Evolutionary conservation across 37 sponge, comb jelly and placozoan species (phyloP).

Genomic region (Ianthella basta): DNA sequence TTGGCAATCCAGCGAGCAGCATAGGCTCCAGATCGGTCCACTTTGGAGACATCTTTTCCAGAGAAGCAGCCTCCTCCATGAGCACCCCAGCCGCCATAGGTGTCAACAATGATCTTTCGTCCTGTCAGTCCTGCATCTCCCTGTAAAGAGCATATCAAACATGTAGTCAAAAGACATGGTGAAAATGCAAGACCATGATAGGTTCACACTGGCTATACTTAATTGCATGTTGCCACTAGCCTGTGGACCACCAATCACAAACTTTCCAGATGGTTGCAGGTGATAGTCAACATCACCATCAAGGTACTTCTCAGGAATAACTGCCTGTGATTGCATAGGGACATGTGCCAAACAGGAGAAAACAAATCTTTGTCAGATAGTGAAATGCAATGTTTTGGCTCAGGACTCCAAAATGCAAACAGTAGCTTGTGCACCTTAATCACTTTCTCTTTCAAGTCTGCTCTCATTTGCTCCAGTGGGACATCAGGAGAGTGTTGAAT

Average conservation of each 20-base stretch:
- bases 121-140: slow-evolving; percentile 99
- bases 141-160: slow-evolving; percentile 20
- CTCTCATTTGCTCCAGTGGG: slow-evolving; percentile 68
- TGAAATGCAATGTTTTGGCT: neutral
- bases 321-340: slow-evolving; percentile 43
- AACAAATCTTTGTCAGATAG: neutral
- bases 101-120: slow-evolving; percentile 98
- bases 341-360: neutral
- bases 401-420: neutral
- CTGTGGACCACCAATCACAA: slow-evolving; percentile 94
- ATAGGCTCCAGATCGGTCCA: slow-evolving; percentile 94
- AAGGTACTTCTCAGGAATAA: slow-evolving; percentile 83
- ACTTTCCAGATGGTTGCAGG: slow-evolving; percentile 91
- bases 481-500: slow-evolving; percentile 77
- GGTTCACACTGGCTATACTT: no score
- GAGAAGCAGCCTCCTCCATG: slow-evolving; percentile 99
- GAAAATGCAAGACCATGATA: no score
- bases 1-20: slow-evolving; percentile 98
- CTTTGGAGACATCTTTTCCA: slow-evolving; percentile 95
- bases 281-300: slow-evolving; percentile 89
- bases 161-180: no score
- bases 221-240: slow-evolving; percentile 33
- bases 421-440: slow-evolving; percentile 52
- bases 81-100: slow-evolving; percentile 99
- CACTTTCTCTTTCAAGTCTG: slow-evolving; percentile 72